phyloP scores from a whole-genome alignment of 2,113 vertebrate species.

The Mohoua ochrocephala region DNA sequence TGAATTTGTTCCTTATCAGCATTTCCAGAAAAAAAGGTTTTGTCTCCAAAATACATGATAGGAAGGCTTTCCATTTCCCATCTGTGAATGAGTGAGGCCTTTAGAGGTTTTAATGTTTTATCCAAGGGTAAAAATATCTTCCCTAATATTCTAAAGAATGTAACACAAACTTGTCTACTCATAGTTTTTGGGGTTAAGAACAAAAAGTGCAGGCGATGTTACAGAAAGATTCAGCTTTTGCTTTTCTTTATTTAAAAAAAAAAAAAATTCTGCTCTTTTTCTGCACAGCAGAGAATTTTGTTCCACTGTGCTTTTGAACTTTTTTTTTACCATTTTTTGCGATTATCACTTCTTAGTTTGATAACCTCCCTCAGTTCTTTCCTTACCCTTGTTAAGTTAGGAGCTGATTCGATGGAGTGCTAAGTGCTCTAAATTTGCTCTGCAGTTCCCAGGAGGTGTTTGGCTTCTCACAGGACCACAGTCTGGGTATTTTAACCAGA shows the following conservation, averaged over 20 bases:
- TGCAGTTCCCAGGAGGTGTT: neutral
- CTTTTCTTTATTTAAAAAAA: neutral
- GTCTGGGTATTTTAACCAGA: conserved; percentile 18
- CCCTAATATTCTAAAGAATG: neutral
- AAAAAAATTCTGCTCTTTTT: neutral
- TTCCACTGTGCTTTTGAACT: neutral
- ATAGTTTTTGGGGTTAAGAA: neutral
- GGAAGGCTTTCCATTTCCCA: conserved; percentile 36
- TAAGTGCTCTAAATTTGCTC: conserved; percentile 50
- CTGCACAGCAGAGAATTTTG: neutral
- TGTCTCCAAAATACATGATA: conserved; percentile 42
- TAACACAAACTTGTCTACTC: neutral
- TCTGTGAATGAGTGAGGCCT: neutral
- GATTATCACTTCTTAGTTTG: neutral
- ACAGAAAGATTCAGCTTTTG: neutral
- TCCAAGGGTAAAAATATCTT: conserved; percentile 27
- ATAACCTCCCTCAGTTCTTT: neutral
- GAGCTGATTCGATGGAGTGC: neutral
- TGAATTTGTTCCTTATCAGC: conserved; percentile 62
- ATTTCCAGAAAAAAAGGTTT: conserved; percentile 54
- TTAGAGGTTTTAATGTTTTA: conserved; percentile 29
- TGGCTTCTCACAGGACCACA: conserved; percentile 9
- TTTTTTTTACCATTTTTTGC: neutral
- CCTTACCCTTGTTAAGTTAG: conserved; percentile 1
- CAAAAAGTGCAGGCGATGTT: neutral